phyloP scores from a whole-genome alignment of 2,888 invertebrate genomes.

The Globia sparganii region DNA sequence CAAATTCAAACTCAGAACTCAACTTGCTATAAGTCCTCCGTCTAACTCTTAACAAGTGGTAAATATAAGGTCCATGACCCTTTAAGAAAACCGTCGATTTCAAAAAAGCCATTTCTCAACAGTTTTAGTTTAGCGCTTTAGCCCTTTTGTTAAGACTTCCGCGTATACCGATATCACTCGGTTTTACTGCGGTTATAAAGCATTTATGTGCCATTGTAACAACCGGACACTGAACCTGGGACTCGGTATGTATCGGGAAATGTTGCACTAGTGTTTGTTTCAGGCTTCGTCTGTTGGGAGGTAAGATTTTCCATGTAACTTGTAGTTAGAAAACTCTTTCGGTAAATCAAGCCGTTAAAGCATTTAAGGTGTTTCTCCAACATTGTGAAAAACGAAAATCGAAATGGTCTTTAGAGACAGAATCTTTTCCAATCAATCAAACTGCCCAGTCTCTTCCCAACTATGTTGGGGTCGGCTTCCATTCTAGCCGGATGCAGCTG shows the following conservation, averaged over 20 bases:
- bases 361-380: rapidly evolving
- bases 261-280: constrained; percentile 26
- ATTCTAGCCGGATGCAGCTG: neutral
- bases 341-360: neutral
- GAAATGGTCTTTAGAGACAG: neutral
- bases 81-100: constrained; percentile 43
- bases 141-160: constrained; percentile 62
- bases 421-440: neutral
- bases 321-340: neutral
- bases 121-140: constrained; percentile 49
- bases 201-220: constrained; percentile 68
- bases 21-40: neutral
- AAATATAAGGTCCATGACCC: constrained; percentile 10
- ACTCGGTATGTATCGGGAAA: constrained; percentile 52
- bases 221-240: constrained; percentile 64
- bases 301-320: constrained; percentile 1
- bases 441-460: neutral
- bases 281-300: constrained; percentile 16
- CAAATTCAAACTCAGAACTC: neutral
- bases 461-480: neutral
- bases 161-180: constrained; percentile 62
- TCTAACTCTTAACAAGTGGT: neutral
- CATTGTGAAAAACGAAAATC: neutral
- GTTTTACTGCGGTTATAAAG: constrained; percentile 65
- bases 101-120: constrained; percentile 54